Conservation (phyloP, 2,888 invertebrate genomes). For the Zelleria hepariella region DNA sequence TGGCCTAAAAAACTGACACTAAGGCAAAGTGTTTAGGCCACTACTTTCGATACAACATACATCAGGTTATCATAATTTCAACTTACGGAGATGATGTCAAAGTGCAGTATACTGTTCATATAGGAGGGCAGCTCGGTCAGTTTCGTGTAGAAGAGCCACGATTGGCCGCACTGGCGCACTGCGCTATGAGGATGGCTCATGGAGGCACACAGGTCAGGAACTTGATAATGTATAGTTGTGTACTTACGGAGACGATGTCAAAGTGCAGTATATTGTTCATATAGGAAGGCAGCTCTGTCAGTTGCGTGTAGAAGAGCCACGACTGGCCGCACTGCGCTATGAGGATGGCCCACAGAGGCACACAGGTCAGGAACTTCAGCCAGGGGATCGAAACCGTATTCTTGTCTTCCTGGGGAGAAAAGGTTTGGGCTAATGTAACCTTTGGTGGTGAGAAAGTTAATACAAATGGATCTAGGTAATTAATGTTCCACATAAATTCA, state of each 20-base stretch:
- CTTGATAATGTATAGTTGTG: conserved; percentile 26
- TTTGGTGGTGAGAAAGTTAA: too few species aligned
- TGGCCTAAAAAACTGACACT: too few species aligned
- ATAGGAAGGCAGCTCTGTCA: conserved; percentile 86
- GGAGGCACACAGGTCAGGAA: conserved; percentile 81
- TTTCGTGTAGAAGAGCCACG: conserved; percentile 89
- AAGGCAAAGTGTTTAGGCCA: too few species aligned
- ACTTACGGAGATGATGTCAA: conserved; percentile 79
- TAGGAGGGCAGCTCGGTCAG: conserved; percentile 86
- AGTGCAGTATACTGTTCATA: conserved; percentile 86
- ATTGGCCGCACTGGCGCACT: conserved; percentile 75
- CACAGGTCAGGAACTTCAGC: conserved; percentile 78
- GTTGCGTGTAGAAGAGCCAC: conserved; percentile 88
- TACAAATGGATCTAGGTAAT: too few species aligned
- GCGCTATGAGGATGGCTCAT: conserved; percentile 88
- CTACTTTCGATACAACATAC: too few species aligned
- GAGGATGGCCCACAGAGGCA: conserved; percentile 87
- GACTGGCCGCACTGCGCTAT: conserved; percentile 86
- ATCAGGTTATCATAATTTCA: too few species aligned
- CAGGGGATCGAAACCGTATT: conserved; percentile 77
- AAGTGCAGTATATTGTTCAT: conserved; percentile 88
- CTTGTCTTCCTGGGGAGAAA: conserved; percentile 56
- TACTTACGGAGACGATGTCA: conserved; percentile 78
- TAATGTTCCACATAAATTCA: too few species aligned
- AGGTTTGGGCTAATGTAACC: not conserved